Conservation (phyloP, 2,888 invertebrate species). For the Electrophaes corylata region DNA sequence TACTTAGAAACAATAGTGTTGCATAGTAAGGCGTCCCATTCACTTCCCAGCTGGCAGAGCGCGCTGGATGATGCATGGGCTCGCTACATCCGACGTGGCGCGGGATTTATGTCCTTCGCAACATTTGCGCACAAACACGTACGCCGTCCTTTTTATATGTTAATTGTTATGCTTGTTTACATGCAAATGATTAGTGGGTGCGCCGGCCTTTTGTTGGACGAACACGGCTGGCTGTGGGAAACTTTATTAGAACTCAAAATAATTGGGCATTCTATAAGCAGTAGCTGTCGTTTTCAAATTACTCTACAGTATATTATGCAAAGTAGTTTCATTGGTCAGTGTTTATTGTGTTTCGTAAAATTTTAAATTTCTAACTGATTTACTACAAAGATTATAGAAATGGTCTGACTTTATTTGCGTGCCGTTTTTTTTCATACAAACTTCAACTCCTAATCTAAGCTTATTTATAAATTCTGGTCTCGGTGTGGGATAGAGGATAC, state of each 20-base stretch:
- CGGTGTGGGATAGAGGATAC: no score
- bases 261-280: background rate
- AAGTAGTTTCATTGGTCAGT: no score
- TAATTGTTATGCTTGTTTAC: slow-evolving; percentile 43
- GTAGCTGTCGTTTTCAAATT: no score
- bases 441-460: no score
- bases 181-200: slow-evolving; percentile 39
- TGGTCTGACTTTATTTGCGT: no score
- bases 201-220: slow-evolving; percentile 18
- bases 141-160: slow-evolving; percentile 42
- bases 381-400: no score
- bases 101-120: slow-evolving; percentile 46
- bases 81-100: slow-evolving; percentile 42
- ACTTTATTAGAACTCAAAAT: background rate
- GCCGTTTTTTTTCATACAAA: no score
- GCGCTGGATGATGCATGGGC: slow-evolving; percentile 37
- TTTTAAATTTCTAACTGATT: no score
- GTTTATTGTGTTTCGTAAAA: no score
- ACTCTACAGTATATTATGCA: no score
- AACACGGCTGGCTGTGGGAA: background rate
- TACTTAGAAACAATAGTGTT: slow-evolving; percentile 15
- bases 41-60: slow-evolving; percentile 12
- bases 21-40: slow-evolving; percentile 19
- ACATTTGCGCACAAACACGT: slow-evolving; percentile 42
- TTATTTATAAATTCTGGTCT: no score